A percentile compares a stretch with the other conserved stretches of the same genome.
Evolutionary conservation across 2,888 invertebrate genomes (phyloP).

Genomic region (Agriopis leucophaearia): DNA sequence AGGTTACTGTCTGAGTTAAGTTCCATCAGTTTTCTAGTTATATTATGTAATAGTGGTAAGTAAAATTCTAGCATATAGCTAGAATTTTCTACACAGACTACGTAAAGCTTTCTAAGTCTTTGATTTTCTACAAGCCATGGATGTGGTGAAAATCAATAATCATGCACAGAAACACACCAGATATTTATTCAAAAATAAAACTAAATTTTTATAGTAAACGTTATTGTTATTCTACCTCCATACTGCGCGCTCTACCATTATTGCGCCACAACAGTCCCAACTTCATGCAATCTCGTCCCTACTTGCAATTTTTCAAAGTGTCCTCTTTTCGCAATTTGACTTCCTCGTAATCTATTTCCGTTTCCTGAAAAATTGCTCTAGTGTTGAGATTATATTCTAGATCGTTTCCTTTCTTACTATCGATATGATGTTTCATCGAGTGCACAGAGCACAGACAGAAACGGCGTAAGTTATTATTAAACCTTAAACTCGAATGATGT

Average conservation of each 20-base stretch:
- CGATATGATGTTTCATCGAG: slow-evolving; percentile 5
- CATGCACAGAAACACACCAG: no score
- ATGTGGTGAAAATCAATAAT: no score
- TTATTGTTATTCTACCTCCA: no score
- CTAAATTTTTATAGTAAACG: no score
- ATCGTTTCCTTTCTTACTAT: slow-evolving; percentile 7
- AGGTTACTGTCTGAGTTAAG: not conserved
- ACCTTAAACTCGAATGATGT: slow-evolving; percentile 3
- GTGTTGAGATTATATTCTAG: slow-evolving; percentile 21
- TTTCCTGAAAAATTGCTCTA: slow-evolving; percentile 23
- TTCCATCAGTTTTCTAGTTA: no score
- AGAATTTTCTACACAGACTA: no score
- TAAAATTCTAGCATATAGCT: no score
- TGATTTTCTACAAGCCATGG: no score
- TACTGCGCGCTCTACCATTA: slow-evolving; percentile 9
- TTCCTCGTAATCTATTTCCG: slow-evolving; percentile 35
- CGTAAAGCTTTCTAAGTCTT: no score
- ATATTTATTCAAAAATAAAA: no score
- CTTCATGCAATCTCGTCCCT: slow-evolving; percentile 34
- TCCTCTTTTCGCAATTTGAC: slow-evolving; percentile 35
- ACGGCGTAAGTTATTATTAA: slow-evolving; percentile 9
- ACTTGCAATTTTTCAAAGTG: slow-evolving; percentile 39
- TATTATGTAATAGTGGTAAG: no score
- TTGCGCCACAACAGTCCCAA: slow-evolving; percentile 19
- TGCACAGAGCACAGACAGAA: slow-evolving; percentile 1